A percentile compares a stretch with the other conserved stretches of the same genome.
Conservation (phyloP, 1,140 invertebrate genomes). For the Helicoverpa armigera region DNA sequence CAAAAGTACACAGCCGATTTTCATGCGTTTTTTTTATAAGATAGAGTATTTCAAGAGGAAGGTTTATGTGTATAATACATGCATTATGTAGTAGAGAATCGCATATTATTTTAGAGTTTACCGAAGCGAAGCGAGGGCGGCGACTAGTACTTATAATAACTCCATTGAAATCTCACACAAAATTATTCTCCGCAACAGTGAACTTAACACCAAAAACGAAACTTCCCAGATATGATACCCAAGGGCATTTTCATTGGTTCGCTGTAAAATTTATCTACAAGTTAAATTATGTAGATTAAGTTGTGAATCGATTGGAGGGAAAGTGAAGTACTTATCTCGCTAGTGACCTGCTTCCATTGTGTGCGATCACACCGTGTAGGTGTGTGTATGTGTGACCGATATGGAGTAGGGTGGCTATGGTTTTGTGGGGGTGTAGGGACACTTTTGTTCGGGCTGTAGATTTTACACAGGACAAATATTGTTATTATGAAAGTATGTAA, state of each 20-base stretch:
- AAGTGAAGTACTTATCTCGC: constrained; percentile 37
- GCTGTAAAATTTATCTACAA: constrained; percentile 9
- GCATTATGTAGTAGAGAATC: too few relatives aligned
- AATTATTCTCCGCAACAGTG: background rate
- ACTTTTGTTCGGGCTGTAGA: background rate
- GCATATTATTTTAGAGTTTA: too few relatives aligned
- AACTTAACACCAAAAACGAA: constrained; percentile 1
- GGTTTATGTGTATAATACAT: too few relatives aligned
- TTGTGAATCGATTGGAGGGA: constrained; percentile 31
- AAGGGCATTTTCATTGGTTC: constrained; percentile 8
- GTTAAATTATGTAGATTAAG: constrained; percentile 26
- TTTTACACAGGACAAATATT: background rate
- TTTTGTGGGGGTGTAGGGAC: background rate
- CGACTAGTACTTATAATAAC: background rate
- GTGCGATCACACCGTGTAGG: constrained; percentile 6
- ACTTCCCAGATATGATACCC: constrained; percentile 11
- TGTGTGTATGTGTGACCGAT: background rate
- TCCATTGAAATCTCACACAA: constrained; percentile 1
- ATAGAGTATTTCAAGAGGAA: too few relatives aligned
- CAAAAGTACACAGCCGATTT: too few relatives aligned
- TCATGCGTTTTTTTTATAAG: too few relatives aligned
- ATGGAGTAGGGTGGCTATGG: background rate
- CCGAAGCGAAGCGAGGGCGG: too few relatives aligned
- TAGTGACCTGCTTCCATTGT: constrained; percentile 42
- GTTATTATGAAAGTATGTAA: background rate